Percentiles rank a stretch among this genome's conserved stretches.
Conservation (phyloP, 1,140 invertebrate species). For the Nasonia giraulti region DNA sequence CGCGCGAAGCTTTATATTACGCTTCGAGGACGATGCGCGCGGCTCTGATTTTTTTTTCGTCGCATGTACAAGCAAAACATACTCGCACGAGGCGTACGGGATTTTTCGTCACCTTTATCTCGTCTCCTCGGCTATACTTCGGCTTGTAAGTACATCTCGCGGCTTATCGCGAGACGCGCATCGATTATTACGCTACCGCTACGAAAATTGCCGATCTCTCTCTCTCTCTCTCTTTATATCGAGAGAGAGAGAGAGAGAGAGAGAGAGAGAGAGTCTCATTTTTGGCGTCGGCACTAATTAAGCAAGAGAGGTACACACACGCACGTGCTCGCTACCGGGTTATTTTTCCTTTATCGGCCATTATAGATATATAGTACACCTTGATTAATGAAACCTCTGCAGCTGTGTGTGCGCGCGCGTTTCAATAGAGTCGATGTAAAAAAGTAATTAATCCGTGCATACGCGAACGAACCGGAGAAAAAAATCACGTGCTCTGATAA, state of each 20-base stretch:
- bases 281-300: not conserved
- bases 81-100: not conserved
- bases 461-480: not conserved
- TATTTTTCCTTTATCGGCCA: not conserved
- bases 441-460: not conserved
- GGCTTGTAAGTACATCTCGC: not conserved
- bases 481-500: not conserved
- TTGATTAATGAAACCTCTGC: not conserved
- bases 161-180: constrained; percentile 9
- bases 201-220: constrained; percentile 24
- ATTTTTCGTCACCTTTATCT: not conserved
- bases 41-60: too few relatives aligned
- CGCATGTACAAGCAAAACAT: too few relatives aligned
- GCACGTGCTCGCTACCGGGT: too few relatives aligned
- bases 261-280: not conserved
- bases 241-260: too few relatives aligned
- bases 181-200: constrained; percentile 30
- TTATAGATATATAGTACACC: not conserved
- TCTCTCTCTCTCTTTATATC: not conserved
- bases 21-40: too few relatives aligned
- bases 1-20: too few relatives aligned
- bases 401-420: too few relatives aligned
- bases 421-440: not conserved
- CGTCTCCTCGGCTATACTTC: not conserved
- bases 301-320: too few relatives aligned